Percentiles rank a stretch among this genome's conserved stretches.
Evolutionary conservation across 53 echinoderm and acorn worm species (phyloP).

Genomic region (Apostichopus leukothele): DNA sequence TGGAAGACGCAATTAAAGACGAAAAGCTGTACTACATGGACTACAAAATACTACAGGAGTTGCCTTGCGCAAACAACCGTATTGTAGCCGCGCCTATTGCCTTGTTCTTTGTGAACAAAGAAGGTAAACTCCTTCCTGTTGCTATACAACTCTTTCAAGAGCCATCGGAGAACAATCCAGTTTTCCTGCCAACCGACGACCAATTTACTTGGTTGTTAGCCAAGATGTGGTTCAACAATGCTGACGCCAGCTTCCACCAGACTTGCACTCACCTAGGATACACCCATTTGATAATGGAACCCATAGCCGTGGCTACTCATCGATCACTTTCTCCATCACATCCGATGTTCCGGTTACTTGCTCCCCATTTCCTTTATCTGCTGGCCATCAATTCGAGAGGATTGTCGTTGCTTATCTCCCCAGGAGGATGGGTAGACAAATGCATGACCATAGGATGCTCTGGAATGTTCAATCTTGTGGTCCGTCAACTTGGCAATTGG

Average conservation of each 20-base stretch:
- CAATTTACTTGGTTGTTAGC: conserved; percentile 86
- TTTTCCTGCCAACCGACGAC: conserved; percentile 74
- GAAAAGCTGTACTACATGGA: conserved; percentile 82
- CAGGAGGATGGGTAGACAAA: conserved; percentile 80
- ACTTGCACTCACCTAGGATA: conserved; percentile 57
- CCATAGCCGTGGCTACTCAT: conserved; percentile 73
- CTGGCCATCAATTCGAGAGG: conserved; percentile 72
- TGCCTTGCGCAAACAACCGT: conserved; percentile 52
- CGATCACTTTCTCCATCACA: conserved; percentile 81
- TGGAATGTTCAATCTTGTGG: conserved; percentile 47
- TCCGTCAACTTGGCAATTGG: conserved; percentile 62
- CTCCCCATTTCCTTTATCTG: conserved; percentile 80
- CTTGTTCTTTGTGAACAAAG: conserved; percentile 77
- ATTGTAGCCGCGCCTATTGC: conserved; percentile 66
- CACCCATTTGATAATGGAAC: conserved; percentile 80
- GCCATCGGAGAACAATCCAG: conserved; percentile 75
- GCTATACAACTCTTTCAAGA: conserved; percentile 80
- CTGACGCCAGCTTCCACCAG: conserved; percentile 88
- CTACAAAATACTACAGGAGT: conserved; percentile 60
- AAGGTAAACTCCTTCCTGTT: conserved; percentile 64
- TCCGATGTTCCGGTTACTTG: conserved; percentile 74
- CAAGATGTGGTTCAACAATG: conserved; percentile 94
- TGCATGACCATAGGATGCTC: conserved; percentile 66
- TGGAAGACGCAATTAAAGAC: conserved; percentile 68
- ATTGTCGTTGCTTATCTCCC: conserved; percentile 51